Base-by-base conservation (phyloP, 2,888 invertebrate genomes). In the Leptothorax acervorum region DNA sequence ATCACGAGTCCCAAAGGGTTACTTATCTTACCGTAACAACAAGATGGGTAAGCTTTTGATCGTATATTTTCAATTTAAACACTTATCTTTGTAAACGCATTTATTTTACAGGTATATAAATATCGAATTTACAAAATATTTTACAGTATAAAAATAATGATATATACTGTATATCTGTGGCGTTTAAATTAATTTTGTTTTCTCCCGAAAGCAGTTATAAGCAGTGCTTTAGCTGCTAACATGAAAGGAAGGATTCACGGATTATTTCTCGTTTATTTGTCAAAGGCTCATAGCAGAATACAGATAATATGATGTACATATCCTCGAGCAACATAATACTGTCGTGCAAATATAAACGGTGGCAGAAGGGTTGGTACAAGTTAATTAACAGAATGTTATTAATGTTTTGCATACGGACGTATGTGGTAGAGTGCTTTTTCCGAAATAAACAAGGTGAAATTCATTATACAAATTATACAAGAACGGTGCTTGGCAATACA, bases 321-420 rank as follows among this genome's bases (percentile, higher is more conserved):
- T 76, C 53, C 53, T 42, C 65, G 12, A 65, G 76, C 65, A 65
- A 39, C n/a, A 53, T 42, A 42, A 53, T 65, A 63, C 28, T 18
- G 53, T n/a, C 75, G 39, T 53, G 65, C 65, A 76, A 76, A 76
- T 53, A 76, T n/a, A 45, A 53, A 60, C 48, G 28, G 18, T 31
- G 31, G 28, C 12, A 65, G 63, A 48, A 70, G 11, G 66, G 63
- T 84, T 74, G 84, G 74, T 84, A 83, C 83, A 83, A 84, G 85
- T 86, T 89, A 89, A 89, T 89, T 76, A 76, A 65, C 39, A 65
- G 39, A 76, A 76, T 12, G 12, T 39, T 28, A 65, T 76, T 89
- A 89, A 85, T 85, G 84, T 88, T 88, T 86, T 85, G 85, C 73
- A 70, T 65, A 57, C n/a, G 35, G 70, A 60, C 39, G 35, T 35